Percentiles rank a stretch among this genome's conserved stretches.
phyloP scores from a whole-genome alignment of 2,797 vertebrate species.

The Apogon hyalosoma region DNA sequence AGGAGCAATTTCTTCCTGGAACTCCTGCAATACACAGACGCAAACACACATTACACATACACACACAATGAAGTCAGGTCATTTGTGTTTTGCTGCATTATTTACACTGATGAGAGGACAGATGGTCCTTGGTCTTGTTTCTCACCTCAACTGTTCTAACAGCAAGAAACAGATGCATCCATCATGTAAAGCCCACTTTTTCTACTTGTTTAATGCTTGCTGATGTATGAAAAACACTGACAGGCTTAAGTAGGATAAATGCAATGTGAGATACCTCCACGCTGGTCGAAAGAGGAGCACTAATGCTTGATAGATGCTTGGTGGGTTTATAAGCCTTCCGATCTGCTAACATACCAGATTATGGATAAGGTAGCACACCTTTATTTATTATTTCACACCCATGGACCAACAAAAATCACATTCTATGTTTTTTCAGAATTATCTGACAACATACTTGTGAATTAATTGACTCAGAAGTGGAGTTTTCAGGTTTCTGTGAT shows the following conservation, averaged over 20 bases:
- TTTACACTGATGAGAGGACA: constrained; percentile 26
- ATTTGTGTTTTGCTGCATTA: constrained; percentile 13
- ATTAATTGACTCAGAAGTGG: too few relatives aligned
- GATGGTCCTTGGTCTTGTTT: constrained; percentile 13
- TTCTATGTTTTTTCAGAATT: too few relatives aligned
- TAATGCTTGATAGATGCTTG: background rate
- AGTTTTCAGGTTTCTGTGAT: too few relatives aligned
- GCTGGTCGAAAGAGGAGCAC: background rate
- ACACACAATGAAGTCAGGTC: background rate
- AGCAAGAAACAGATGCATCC: constrained; percentile 37
- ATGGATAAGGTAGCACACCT: background rate
- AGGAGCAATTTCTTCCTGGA: constrained; percentile 90
- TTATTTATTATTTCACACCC: background rate
- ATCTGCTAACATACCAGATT: background rate
- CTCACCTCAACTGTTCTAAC: constrained; percentile 24
- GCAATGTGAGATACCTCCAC: background rate
- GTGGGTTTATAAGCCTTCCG: background rate
- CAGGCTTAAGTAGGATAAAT: constrained; percentile 21
- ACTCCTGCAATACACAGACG: constrained; percentile 81
- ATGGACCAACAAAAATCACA: too few relatives aligned
- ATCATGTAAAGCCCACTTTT: constrained; percentile 21
- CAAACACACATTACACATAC: constrained; percentile 19
- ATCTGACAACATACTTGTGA: too few relatives aligned
- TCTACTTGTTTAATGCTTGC: constrained; percentile 22
- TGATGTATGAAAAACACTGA: constrained; percentile 28